Conservation (phyloP, 2,113 vertebrate species). For the Pachycephala philippinensis region DNA sequence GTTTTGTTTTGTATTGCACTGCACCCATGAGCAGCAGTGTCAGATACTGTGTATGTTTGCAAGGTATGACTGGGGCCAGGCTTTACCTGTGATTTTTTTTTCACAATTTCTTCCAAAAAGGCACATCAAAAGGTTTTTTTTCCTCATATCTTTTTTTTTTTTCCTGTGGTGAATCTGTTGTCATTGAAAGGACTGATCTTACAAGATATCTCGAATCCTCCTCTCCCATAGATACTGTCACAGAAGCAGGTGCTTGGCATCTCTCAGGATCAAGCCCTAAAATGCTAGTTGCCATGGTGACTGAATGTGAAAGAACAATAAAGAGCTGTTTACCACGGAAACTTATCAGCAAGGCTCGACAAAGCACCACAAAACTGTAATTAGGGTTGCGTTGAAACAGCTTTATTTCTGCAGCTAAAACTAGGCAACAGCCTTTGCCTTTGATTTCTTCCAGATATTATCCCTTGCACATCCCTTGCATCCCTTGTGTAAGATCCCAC, state of each 20-base stretch:
- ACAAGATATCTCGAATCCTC: background rate
- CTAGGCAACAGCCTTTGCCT: conserved; percentile 17
- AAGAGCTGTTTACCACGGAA: conserved; percentile 58
- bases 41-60: background rate
- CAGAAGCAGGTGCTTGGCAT: conserved; percentile 58
- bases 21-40: background rate
- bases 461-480: background rate
- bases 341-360: conserved; percentile 62
- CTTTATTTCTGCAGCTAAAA: conserved; percentile 33
- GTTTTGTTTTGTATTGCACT: background rate
- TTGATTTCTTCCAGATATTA: conserved; percentile 43
- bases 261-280: conserved; percentile 59
- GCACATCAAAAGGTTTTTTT: background rate
- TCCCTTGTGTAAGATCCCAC: background rate
- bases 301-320: conserved; percentile 67
- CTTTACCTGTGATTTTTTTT: background rate
- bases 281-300: conserved; percentile 60
- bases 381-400: conserved; percentile 45
- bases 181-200: background rate
- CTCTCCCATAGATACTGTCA: conserved; percentile 1
- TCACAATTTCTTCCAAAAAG: background rate
- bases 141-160: background rate
- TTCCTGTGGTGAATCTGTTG: background rate
- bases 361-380: conserved; percentile 60
- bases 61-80: background rate